Evolutionary conservation across 2,113 vertebrate genomes (phyloP).

Genomic region (Mirounga angustirostris): DNA sequence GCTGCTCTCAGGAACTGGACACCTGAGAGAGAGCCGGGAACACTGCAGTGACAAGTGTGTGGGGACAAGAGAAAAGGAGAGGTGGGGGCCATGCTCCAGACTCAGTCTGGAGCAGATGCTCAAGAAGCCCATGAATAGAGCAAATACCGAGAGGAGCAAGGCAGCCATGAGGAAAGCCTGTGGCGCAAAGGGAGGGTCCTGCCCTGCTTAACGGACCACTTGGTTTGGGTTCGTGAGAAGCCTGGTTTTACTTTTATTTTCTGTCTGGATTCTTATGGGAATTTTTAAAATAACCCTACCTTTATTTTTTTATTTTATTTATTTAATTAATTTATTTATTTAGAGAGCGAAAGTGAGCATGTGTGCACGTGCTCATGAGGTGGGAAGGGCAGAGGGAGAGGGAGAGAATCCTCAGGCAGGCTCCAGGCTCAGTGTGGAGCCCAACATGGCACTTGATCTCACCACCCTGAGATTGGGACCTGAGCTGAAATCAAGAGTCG

Average conservation of each 20-base stretch:
- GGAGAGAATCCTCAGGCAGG: neutral
- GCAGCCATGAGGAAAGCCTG: neutral
- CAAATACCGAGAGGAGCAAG: fast-evolving
- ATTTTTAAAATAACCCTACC: neutral
- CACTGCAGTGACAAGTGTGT: neutral
- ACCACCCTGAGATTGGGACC: neutral
- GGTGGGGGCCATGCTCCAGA: no score
- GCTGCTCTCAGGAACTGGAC: neutral
- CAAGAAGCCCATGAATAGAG: neutral
- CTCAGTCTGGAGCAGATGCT: neutral
- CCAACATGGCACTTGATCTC: fast-evolving
- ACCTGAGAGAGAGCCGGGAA: neutral
- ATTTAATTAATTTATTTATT: neutral
- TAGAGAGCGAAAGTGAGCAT: neutral
- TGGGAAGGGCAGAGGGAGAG: neutral
- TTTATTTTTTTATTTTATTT: neutral
- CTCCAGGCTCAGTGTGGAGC: neutral
- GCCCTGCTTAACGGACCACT: neutral
- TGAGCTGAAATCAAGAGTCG: neutral
- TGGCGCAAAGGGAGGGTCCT: neutral
- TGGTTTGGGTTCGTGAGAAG: neutral
- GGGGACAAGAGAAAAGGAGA: neutral
- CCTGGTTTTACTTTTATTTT: neutral
- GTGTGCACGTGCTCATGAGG: no score
- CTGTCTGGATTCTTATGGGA: neutral